A percentile compares a stretch with the other conserved stretches of the same genome.
Conservation (phyloP, 2,888 invertebrate species). For the Galerucella nymphaeae region DNA sequence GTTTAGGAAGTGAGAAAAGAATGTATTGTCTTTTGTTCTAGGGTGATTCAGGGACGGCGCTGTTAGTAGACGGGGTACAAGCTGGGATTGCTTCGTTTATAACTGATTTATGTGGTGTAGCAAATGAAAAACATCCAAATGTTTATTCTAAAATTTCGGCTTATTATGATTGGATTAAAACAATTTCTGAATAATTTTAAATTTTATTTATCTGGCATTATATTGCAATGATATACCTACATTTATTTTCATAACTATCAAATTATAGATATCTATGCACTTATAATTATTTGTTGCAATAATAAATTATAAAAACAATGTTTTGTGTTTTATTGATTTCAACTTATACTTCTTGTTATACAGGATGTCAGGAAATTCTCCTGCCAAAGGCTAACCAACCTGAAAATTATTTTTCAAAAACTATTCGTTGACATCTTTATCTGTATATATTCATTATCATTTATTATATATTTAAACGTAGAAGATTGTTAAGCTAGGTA, state of each 20-base stretch:
- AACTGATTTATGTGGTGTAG: conserved; percentile 49
- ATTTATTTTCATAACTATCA: not conserved
- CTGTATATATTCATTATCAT: too few species aligned
- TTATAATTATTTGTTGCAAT: too few species aligned
- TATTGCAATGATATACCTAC: too few species aligned
- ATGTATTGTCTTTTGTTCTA: conserved; percentile 30
- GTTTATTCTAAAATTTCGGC: conserved; percentile 44
- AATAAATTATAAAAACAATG: too few species aligned
- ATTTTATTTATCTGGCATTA: not conserved
- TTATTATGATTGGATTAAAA: conserved; percentile 41
- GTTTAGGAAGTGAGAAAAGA: not conserved
- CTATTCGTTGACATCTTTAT: too few species aligned
- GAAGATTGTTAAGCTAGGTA: too few species aligned
- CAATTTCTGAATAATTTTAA: conserved; percentile 17
- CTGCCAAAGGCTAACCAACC: too few species aligned
- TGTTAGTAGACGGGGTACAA: conserved; percentile 47
- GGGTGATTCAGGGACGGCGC: conserved; percentile 51
- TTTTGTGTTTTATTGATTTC: too few species aligned
- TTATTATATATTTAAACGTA: too few species aligned
- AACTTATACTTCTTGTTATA: too few species aligned
- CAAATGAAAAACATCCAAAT: conserved; percentile 45
- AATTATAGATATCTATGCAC: too few species aligned
- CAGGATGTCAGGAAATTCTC: not conserved
- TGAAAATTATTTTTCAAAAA: too few species aligned
- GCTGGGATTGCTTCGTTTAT: conserved; percentile 52